phyloP scores from a whole-genome alignment of 2,888 invertebrate genomes.

The Portevinia maculata region DNA sequence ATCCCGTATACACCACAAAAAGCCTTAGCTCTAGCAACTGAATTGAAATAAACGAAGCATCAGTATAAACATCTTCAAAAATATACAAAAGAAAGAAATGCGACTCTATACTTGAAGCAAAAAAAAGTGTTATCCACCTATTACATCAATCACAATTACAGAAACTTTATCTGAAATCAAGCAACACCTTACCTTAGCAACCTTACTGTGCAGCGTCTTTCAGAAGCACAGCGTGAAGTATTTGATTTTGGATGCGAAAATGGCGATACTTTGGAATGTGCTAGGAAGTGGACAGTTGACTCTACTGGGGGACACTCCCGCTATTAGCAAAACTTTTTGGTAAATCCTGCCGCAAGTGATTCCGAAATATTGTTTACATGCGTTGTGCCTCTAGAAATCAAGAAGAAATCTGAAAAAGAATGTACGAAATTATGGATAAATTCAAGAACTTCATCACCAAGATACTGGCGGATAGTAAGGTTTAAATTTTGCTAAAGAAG shows the following conservation, averaged over 20 bases:
- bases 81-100: conserved; percentile 6
- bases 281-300: conserved; percentile 11
- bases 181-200: conserved; percentile 20
- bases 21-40: neutral
- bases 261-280: conserved; percentile 10
- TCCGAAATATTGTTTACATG: conserved; percentile 12
- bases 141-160: too few relatives aligned
- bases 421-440: conserved; percentile 19
- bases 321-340: conserved; percentile 11
- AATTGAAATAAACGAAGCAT: conserved; percentile 26
- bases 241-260: neutral
- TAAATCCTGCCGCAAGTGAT: conserved; percentile 14
- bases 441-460: conserved; percentile 18
- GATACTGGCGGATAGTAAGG: too few relatives aligned
- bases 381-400: conserved; percentile 23
- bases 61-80: conserved; percentile 5
- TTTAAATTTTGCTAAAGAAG: too few relatives aligned
- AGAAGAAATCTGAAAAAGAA: too few relatives aligned
- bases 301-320: conserved; percentile 23
- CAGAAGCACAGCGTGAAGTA: neutral
- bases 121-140: conserved; percentile 29
- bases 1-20: neutral
- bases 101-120: neutral
- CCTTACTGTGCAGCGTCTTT: neutral
- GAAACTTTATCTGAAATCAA: conserved; percentile 5